Percentiles rank a stretch among this genome's conserved stretches.
These are phyloP conservation scores for Sinella curviseta DNA, from an alignment of 1,140 invertebrate species.

Conservation along the genomic window DNA sequence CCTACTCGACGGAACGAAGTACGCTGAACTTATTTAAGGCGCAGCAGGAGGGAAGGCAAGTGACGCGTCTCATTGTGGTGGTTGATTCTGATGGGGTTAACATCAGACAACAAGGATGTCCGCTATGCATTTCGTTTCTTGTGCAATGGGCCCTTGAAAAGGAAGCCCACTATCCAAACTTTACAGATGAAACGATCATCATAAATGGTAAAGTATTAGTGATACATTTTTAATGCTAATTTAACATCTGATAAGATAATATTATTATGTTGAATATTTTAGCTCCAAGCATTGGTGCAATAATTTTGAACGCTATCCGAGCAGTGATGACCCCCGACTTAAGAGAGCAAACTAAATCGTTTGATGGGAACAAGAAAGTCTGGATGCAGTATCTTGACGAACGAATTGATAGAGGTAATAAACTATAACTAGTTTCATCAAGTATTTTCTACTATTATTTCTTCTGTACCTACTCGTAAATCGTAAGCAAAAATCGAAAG, in stretches of 20 bases:
- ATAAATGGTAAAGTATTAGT: background rate
- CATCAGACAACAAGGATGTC: background rate
- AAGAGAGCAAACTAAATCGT: background rate
- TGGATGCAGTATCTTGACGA: background rate
- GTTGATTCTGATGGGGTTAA: background rate
- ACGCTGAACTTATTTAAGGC: background rate
- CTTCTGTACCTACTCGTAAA: too few species aligned
- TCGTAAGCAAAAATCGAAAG: too few species aligned
- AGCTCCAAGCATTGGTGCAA: background rate
- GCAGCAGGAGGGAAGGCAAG: background rate
- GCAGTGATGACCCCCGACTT: background rate
- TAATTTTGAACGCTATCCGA: background rate
- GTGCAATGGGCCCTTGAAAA: background rate
- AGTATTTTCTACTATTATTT: background rate
- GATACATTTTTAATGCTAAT: background rate
- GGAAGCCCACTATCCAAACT: background rate
- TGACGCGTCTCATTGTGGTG: background rate
- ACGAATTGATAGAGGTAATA: background rate
- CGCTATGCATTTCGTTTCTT: background rate
- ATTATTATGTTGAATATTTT: background rate
- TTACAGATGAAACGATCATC: background rate
- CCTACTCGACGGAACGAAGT: background rate
- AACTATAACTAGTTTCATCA: background rate
- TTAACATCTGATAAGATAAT: too few species aligned
- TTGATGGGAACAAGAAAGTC: background rate